Conservation (phyloP, 2,113 vertebrate species). For the Castor canadensis region DNA sequence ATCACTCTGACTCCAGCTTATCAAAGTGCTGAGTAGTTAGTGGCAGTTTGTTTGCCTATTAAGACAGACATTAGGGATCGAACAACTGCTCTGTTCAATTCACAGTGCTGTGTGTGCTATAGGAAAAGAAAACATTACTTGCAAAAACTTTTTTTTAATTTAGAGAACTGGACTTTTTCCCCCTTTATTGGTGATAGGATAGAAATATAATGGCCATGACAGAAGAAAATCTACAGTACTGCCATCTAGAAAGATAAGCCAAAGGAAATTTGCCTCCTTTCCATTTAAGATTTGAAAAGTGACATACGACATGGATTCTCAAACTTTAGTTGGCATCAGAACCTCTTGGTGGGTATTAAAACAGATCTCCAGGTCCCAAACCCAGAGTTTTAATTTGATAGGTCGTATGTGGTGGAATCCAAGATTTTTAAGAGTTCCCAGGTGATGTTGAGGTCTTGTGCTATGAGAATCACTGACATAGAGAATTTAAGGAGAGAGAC, state of each 20-base stretch:
- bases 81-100: background rate
- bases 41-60: background rate
- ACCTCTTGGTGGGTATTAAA: background rate
- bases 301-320: background rate
- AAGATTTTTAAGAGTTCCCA: background rate
- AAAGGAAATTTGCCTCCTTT: background rate
- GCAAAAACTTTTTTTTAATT: background rate
- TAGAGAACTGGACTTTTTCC: background rate
- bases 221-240: background rate
- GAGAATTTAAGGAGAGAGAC: background rate
- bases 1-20: background rate
- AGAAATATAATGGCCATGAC: background rate
- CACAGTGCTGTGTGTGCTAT: background rate
- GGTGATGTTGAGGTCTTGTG: background rate
- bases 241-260: background rate
- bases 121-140: background rate
- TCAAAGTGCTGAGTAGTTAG: background rate
- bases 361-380: background rate
- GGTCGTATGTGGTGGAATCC: background rate
- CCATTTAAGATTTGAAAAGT: background rate
- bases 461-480: background rate
- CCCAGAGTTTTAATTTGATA: background rate
- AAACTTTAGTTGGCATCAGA: background rate
- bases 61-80: background rate
- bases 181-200: background rate